These are phyloP conservation scores for Ceratitis capitata DNA, from an alignment of 1,140 invertebrate species.

Conservation along the genomic window DNA sequence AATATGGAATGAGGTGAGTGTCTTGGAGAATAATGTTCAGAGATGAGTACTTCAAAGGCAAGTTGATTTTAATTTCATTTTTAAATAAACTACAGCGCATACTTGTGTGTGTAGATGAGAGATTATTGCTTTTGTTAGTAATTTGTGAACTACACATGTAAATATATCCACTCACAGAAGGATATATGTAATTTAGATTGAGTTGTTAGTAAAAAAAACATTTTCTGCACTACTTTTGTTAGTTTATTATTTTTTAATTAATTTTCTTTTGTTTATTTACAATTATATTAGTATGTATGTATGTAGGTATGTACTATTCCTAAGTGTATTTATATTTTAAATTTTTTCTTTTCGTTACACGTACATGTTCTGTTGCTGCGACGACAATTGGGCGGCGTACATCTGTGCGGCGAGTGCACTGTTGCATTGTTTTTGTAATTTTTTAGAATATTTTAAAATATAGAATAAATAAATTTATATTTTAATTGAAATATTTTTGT, in stretches of 20 bases:
- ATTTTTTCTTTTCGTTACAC: constrained; percentile 66
- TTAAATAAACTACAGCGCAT: constrained; percentile 53
- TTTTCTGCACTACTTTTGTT: not conserved
- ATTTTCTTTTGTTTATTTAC: not conserved
- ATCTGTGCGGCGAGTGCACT: constrained; percentile 96
- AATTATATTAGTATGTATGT: not conserved
- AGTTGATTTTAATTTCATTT: too few relatives aligned
- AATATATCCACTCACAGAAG: too few relatives aligned
- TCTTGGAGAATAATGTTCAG: not conserved
- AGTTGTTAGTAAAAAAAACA: constrained; percentile 7
- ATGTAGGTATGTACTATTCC: not conserved
- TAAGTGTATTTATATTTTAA: constrained; percentile 12
- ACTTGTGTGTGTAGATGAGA: constrained; percentile 39
- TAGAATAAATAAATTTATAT: constrained; percentile 58
- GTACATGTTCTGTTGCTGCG: constrained; percentile 90
- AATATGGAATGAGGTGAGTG: constrained; percentile 42
- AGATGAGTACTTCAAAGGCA: not conserved
- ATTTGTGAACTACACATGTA: too few relatives aligned
- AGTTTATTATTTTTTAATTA: not conserved
- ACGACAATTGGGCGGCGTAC: constrained; percentile 89
- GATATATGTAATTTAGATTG: not conserved
- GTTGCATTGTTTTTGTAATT: constrained; percentile 52
- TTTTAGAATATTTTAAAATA: constrained; percentile 50
- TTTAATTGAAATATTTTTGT: constrained; percentile 50
- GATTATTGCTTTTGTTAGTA: not conserved